Base-by-base conservation (phyloP, 2,113 vertebrate genomes). In the Malurus elegans region DNA sequence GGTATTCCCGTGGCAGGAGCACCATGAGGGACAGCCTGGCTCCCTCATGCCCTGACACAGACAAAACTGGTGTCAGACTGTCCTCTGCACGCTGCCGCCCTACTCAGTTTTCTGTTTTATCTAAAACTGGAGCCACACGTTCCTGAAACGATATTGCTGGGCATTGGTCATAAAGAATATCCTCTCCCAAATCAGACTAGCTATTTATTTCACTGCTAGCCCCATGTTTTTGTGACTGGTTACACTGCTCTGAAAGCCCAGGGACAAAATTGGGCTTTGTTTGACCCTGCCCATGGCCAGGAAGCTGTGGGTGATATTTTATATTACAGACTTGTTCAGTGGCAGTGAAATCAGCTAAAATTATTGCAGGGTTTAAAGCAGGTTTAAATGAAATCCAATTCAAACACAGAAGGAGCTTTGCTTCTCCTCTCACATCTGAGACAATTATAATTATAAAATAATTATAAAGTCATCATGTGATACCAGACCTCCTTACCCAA, bases 21-120 rank as follows among this genome's bases (percentile, higher is more conserved):
- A 9, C 19, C 21, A 7, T 2, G 2, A 3, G 13, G 18, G 14
- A 4, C 53, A 48, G 42, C 31, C 51, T 48, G 26, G 28, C 47
- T 66, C 1, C 0, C 31, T 31, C 51, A 10, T 1, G 2, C 24
- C n/a, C 23, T 40, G 19, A 4, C 54, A 64, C 0, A 3, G 64
- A 18, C 71, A 64, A 71, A 65, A 26, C 32, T 8, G 6, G 24
- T 5, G 10, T 36, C 32, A 44, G 28, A 36, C 40, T 57, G 11
- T 23, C 40, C 32, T 51, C 36, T 2, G 0, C 40, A 18, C 0
- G 0, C 72, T 64, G 48, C 80, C 82, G 40, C n/a, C 61, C 28
- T 14, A 11, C 32, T 48, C 40, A 29, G 44, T 16, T 26, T 4
- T 9, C 21, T 38, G 5, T 10, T 82, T 85, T 64, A 12, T 74